These are phyloP conservation scores for Phocoena sinus DNA, from an alignment of 2,113 vertebrate genomes.

Conservation along the genomic window DNA sequence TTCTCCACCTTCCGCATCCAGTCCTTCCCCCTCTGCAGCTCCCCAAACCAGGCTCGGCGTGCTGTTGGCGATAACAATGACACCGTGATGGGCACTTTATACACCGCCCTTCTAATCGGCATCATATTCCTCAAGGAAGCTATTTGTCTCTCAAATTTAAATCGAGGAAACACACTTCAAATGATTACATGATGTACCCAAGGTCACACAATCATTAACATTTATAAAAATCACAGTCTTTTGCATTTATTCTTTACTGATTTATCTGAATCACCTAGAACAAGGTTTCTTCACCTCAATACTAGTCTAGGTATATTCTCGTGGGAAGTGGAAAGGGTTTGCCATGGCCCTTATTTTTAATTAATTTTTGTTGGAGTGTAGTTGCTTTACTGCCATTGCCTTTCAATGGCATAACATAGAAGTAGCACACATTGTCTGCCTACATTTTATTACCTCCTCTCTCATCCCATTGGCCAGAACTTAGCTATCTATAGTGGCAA, in stretches of 20 bases:
- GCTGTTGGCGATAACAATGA: too few relatives aligned
- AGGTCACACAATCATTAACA: background rate
- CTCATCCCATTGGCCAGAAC: background rate
- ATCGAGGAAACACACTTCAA: background rate
- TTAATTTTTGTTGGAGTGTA: background rate
- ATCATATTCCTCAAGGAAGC: too few relatives aligned
- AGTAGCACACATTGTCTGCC: rapidly evolving
- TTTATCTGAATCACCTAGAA: background rate
- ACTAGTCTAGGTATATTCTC: background rate
- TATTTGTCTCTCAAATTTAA: background rate
- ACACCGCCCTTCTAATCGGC: rapidly evolving
- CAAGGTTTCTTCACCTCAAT: background rate
- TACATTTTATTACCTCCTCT: rapidly evolving
- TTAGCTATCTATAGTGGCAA: background rate
- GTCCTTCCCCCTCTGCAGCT: background rate
- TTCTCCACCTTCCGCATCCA: background rate
- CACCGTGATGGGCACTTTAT: background rate
- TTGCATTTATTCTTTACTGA: background rate
- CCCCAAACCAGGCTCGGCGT: background rate
- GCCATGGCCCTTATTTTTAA: background rate
- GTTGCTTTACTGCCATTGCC: background rate
- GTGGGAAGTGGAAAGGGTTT: background rate
- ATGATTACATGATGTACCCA: background rate
- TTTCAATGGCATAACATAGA: rapidly evolving
- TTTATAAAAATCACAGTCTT: background rate